These are phyloP conservation scores for Xenops minutus DNA, from an alignment of 2,797 vertebrate species.

Conservation along the genomic window DNA sequence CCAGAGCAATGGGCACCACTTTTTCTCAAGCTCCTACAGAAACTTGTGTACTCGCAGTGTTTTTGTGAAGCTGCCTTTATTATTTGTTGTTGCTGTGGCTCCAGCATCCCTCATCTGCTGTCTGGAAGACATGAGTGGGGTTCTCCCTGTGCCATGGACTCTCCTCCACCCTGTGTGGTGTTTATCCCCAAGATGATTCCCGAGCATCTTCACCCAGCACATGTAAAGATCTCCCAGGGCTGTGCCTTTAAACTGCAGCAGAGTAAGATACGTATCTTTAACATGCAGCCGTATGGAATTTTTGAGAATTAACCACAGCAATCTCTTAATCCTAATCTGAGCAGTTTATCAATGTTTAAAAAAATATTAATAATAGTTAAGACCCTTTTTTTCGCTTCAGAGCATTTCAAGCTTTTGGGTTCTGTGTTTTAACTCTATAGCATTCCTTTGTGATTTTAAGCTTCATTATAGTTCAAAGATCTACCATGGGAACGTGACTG, in stretches of 20 bases:
- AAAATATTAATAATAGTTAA: background rate
- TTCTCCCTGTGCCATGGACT: accelerated
- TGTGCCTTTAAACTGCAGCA: background rate
- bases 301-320: background rate
- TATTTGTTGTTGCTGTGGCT: background rate
- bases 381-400: background rate
- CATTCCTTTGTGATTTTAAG: constrained; percentile 67
- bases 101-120: background rate
- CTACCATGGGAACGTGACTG: constrained; percentile 65
- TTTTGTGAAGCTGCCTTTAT: background rate
- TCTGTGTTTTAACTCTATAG: background rate
- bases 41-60: background rate
- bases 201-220: background rate
- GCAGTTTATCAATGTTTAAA: background rate
- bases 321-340: background rate
- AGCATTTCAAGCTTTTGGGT: background rate
- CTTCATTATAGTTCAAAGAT: constrained; percentile 30
- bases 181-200: background rate
- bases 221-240: background rate
- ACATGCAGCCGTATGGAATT: background rate
- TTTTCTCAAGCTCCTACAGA: background rate
- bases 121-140: background rate
- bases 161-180: background rate
- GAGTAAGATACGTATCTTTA: background rate
- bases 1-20: background rate